Percentiles rank a stretch among this genome's conserved stretches.
Conservation (phyloP, 2,113 vertebrate genomes). For the Syngnathus typhle region DNA sequence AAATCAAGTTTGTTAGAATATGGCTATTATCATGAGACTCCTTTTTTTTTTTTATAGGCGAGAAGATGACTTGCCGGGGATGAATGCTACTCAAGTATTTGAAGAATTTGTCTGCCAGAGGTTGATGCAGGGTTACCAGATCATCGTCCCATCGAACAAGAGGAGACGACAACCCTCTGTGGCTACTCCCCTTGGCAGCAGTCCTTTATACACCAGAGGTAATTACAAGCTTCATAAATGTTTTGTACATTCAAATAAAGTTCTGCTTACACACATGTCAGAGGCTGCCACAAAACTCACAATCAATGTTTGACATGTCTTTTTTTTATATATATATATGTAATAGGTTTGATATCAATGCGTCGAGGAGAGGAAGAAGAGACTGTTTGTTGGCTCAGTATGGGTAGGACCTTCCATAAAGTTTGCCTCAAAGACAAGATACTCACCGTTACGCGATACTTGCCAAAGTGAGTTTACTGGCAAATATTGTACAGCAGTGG, state of each 20-base stretch:
- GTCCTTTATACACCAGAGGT: constrained; percentile 92
- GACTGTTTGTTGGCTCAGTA: constrained; percentile 92
- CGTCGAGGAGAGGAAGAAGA: constrained; percentile 85
- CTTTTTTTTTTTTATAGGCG: constrained; percentile 66
- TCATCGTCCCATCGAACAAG: constrained; percentile 86
- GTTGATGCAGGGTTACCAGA: constrained; percentile 97
- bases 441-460: constrained; percentile 94
- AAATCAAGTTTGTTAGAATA: neutral
- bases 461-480: constrained; percentile 84
- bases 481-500: neutral
- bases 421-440: constrained; percentile 95
- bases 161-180: constrained; percentile 70
- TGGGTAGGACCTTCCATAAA: constrained; percentile 97
- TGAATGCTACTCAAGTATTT: constrained; percentile 92
- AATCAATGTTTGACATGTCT: too few species aligned
- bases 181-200: constrained; percentile 87
- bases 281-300: too few species aligned
- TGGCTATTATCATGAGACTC: neutral
- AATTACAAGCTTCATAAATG: neutral
- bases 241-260: neutral
- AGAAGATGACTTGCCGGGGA: constrained; percentile 86
- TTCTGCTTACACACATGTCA: too few species aligned
- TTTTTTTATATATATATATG: neutral
- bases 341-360: constrained; percentile 84
- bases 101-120: constrained; percentile 98